Evolutionary conservation across 2,113 vertebrate species (phyloP), one percentile per base, ranked within the genome.

Genomic region (Sporophila hypoxantha): DNA sequence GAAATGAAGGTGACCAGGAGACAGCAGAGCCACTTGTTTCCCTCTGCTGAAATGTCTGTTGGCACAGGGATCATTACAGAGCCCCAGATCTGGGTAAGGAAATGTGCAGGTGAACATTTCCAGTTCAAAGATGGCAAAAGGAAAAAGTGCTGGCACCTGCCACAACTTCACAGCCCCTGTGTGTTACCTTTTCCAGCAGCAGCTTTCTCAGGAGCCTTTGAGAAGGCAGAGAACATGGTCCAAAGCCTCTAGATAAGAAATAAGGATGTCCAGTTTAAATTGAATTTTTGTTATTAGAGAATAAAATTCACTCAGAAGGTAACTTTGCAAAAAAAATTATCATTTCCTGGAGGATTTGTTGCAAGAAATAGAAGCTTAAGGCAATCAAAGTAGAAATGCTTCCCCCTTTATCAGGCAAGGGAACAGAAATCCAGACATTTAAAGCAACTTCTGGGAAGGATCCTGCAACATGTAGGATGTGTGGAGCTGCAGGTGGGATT

Each of bases 141-240:
- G 39, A 84, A 17, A 26, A 26, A 22, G 56, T 34, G 46, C 11
- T 66, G 75, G 41, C 47, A 78, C 8, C 47, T 25, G 26, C 8
- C n/a, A 47, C 10, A 32, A 64, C 2, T 50, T 64, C 66, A 55
- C 26, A 71, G 71, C 36, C 61, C 67, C 56, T 60, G n/a, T 47
- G 30, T 0, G 0, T 14, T 8, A 56, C 27, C 22, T 3, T 0
- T n/a, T 49, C 14, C 53, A 77, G 36, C 57, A 83, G 42, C 39
- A 49, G 20, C 17, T 25, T 73, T 74, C 25, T 59, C 64, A 87
- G 39, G 5, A 79, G 13, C 12, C 52, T 70, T 80, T 6, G 2
- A 77, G 36, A 76, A 77, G 26, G 17, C 42, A 80, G 29, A 79
- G 25, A 67, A 4, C 14, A 62, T 10, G 19, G 10, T 20, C 52